Percentiles rank a stretch among this genome's conserved stretches.
phyloP scores from a whole-genome alignment of 2,113 vertebrate genomes.

The Dipodomys merriami region DNA sequence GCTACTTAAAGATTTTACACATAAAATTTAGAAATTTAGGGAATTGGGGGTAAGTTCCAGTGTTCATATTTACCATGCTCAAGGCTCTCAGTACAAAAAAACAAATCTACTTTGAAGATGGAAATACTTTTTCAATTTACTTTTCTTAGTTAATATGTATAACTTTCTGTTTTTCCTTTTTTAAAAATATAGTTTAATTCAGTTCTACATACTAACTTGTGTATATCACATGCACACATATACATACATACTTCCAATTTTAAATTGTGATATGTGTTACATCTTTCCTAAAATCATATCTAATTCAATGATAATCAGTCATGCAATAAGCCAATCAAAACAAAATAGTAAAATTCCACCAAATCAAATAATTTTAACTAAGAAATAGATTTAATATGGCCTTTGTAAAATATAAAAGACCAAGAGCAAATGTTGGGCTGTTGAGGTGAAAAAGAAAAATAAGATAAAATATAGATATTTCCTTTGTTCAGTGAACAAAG shows the following conservation, averaged over 20 bases:
- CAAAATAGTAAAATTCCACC: background rate
- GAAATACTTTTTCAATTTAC: background rate
- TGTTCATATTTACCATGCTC: background rate
- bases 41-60: background rate
- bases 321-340: background rate
- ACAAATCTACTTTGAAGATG: background rate
- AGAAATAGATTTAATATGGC: background rate
- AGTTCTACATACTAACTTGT: background rate
- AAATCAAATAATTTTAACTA: background rate
- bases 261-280: background rate
- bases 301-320: background rate
- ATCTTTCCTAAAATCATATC: conserved; percentile 23
- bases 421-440: background rate
- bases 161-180: conserved; percentile 24
- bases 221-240: background rate
- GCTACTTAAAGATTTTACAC: too few relatives aligned
- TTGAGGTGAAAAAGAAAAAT: too few relatives aligned
- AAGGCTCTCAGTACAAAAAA: background rate
- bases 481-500: background rate
- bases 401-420: background rate
- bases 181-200: background rate
- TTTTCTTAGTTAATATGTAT: conserved; percentile 16
- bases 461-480: too few relatives aligned
- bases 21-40: background rate
- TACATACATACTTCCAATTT: background rate